These are phyloP conservation scores for Oreochromis aureus DNA, from an alignment of 2,113 vertebrate genomes.

Conservation along the genomic window DNA sequence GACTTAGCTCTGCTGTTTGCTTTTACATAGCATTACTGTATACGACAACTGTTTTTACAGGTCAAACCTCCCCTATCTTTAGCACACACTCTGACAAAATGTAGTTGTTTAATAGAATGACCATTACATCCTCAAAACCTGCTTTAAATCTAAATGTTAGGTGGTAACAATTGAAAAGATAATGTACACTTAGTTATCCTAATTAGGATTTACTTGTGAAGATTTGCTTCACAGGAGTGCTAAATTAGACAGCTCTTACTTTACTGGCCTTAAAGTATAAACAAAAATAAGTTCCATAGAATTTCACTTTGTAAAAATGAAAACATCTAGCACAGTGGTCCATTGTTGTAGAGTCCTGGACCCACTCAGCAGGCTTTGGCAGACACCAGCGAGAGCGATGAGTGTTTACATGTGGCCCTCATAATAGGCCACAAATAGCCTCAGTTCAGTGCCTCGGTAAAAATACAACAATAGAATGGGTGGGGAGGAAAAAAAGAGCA, in stretches of 20 bases:
- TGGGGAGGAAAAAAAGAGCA: slow-evolving; percentile 11
- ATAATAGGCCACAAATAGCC: slow-evolving; percentile 66
- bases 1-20: neutral
- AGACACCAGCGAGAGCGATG: slow-evolving; percentile 34
- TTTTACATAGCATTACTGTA: neutral
- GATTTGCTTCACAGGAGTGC: neutral
- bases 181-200: neutral
- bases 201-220: neutral
- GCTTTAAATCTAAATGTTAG: neutral
- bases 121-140: neutral
- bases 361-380: slow-evolving; percentile 33
- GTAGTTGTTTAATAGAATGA: neutral
- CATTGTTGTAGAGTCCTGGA: slow-evolving; percentile 14
- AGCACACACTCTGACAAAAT: neutral
- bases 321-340: neutral
- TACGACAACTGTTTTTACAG: neutral
- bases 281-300: neutral
- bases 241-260: neutral
- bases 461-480: slow-evolving; percentile 62
- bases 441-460: slow-evolving; percentile 15
- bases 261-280: neutral
- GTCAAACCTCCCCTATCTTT: neutral
- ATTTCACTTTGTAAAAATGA: neutral
- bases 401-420: slow-evolving; percentile 68
- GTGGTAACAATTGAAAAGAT: neutral